These are phyloP conservation scores for Heptranchias perlo DNA, from an alignment of 2,113 vertebrate genomes.

Conservation along the genomic window DNA sequence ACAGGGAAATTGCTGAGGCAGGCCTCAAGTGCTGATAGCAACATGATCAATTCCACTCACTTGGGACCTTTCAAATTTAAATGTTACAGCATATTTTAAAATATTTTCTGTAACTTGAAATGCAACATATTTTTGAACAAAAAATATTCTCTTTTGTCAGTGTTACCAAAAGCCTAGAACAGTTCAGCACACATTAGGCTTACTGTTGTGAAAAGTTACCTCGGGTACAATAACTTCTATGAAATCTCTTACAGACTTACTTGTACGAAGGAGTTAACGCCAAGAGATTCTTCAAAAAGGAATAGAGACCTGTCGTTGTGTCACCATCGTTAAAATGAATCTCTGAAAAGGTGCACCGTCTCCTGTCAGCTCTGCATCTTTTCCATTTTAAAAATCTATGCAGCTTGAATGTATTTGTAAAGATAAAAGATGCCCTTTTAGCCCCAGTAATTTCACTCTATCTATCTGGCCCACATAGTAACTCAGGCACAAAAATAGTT, in stretches of 20 bases:
- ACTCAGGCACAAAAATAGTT: neutral
- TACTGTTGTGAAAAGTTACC: neutral
- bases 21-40: neutral
- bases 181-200: neutral
- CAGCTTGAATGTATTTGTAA: neutral
- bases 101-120: neutral
- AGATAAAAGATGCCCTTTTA: neutral
- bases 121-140: neutral
- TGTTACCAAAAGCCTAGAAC: neutral
- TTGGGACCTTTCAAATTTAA: neutral
- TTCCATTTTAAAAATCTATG: neutral
- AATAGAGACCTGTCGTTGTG: conserved; percentile 43
- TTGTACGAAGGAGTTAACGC: conserved; percentile 82
- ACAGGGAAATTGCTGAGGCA: neutral
- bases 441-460: neutral
- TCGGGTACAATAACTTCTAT: neutral
- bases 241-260: conserved; percentile 66
- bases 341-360: neutral
- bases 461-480: neutral
- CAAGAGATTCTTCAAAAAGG: conserved; percentile 81
- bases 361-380: neutral
- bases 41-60: neutral
- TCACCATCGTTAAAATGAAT: neutral
- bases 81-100: neutral
- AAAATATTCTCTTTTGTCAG: neutral